These are phyloP conservation scores for Colletes latitarsis DNA, from an alignment of 1,140 invertebrate genomes.

Conservation along the genomic window DNA sequence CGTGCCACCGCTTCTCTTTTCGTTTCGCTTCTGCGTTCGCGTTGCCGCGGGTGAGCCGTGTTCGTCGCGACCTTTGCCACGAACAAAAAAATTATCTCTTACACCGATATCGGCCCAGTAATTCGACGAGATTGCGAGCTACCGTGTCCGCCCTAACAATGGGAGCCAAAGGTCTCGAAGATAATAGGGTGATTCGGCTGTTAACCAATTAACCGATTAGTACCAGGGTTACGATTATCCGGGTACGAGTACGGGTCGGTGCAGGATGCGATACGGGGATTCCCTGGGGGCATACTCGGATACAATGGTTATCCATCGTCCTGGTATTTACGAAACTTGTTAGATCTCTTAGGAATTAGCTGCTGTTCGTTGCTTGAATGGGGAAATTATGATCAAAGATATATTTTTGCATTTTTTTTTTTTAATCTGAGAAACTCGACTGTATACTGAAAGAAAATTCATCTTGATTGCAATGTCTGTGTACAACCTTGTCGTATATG, in stretches of 20 bases:
- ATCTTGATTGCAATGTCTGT: too few species aligned
- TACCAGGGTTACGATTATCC: conserved; percentile 3
- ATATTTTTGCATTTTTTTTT: too few species aligned
- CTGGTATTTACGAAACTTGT: too few species aligned
- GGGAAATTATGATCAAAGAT: too few species aligned
- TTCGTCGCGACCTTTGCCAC: background rate
- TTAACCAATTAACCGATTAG: conserved; percentile 1
- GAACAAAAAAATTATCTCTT: background rate
- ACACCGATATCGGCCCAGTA: background rate
- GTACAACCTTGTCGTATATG: too few species aligned
- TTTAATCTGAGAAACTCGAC: too few species aligned
- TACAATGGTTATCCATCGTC: too few species aligned
- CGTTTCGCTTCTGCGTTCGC: background rate
- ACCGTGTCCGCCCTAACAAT: background rate
- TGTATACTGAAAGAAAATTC: too few species aligned
- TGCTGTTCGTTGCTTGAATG: too few species aligned
- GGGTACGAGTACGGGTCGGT: background rate
- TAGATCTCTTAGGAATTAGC: too few species aligned
- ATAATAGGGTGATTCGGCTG: background rate
- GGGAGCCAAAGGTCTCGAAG: background rate
- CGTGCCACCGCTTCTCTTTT: conserved; percentile 7
- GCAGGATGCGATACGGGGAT: background rate
- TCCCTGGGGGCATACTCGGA: background rate
- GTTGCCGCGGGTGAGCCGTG: background rate
- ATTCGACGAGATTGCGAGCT: conserved; percentile 17